A percentile compares a stretch with the other conserved stretches of the same genome.
These are phyloP conservation scores for Phragmatobia fuliginosa DNA, from an alignment of 2,888 invertebrate species.

Conservation along the genomic window DNA sequence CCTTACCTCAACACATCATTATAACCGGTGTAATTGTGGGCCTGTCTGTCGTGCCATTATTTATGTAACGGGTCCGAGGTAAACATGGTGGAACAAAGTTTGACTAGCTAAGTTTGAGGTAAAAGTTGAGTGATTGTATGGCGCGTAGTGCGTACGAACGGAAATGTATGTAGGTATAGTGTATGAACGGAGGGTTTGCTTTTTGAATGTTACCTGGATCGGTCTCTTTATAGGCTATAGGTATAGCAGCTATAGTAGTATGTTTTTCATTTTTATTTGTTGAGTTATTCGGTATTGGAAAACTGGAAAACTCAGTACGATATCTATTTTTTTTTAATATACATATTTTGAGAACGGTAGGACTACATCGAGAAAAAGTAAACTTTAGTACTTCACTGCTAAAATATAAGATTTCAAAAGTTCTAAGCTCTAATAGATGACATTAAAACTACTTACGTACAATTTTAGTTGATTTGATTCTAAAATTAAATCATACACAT, in stretches of 20 bases:
- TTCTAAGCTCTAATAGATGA: too few relatives aligned
- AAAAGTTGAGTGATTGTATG: slow-evolving; percentile 1
- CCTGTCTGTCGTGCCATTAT: slow-evolving; percentile 7
- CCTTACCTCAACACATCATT: slow-evolving; percentile 17
- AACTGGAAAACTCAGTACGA: too few relatives aligned
- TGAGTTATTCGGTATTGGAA: neutral
- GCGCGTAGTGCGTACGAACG: neutral
- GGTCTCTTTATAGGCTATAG: too few relatives aligned
- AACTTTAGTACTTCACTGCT: too few relatives aligned
- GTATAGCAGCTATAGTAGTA: neutral
- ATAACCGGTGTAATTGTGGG: slow-evolving; percentile 18
- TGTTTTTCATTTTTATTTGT: neutral
- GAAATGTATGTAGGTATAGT: too few relatives aligned
- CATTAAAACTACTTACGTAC: too few relatives aligned
- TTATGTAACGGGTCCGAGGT: slow-evolving; percentile 12
- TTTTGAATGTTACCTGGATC: slow-evolving; percentile 14
- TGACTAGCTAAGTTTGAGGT: neutral
- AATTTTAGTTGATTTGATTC: neutral
- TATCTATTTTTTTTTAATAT: too few relatives aligned
- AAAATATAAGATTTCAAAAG: too few relatives aligned
- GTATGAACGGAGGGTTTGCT: too few relatives aligned
- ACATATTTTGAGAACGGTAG: too few relatives aligned
- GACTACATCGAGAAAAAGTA: too few relatives aligned
- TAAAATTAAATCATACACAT: too few relatives aligned
- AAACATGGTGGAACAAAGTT: slow-evolving; percentile 11